Conservation (phyloP, 2,113 vertebrate genomes). For the Podiceps cristatus region DNA sequence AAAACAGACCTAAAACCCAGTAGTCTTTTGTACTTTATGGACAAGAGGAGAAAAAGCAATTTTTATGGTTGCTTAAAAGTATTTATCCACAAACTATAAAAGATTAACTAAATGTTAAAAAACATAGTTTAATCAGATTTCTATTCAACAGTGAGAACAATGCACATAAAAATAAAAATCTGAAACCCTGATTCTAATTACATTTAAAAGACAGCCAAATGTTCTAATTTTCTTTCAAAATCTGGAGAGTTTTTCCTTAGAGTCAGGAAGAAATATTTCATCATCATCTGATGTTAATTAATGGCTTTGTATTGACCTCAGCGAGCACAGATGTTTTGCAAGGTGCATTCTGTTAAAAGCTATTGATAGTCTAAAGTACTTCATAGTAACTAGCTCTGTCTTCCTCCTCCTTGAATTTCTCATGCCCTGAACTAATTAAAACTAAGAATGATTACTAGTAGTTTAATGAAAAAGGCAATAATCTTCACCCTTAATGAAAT, state of each 20-base stretch:
- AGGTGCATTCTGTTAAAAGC: not conserved
- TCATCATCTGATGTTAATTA: not conserved
- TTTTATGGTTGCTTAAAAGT: not conserved
- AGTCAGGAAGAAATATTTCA: not conserved
- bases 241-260: not conserved
- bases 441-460: not conserved
- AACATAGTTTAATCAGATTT: not conserved
- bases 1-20: not conserved
- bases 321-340: not conserved
- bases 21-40: not conserved
- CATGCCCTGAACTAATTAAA: constrained; percentile 1
- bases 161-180: not conserved
- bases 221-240: not conserved
- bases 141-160: not conserved
- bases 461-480: not conserved
- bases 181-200: not conserved
- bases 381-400: not conserved
- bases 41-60: not conserved
- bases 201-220: not conserved
- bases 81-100: not conserved
- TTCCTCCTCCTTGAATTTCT: not conserved
- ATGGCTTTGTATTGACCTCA: not conserved
- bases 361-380: not conserved
- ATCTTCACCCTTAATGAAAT: not conserved
- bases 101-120: not conserved